Evolutionary conservation across 1,140 invertebrate species (phyloP).

Genomic region (Lanistes nyassanus): DNA sequence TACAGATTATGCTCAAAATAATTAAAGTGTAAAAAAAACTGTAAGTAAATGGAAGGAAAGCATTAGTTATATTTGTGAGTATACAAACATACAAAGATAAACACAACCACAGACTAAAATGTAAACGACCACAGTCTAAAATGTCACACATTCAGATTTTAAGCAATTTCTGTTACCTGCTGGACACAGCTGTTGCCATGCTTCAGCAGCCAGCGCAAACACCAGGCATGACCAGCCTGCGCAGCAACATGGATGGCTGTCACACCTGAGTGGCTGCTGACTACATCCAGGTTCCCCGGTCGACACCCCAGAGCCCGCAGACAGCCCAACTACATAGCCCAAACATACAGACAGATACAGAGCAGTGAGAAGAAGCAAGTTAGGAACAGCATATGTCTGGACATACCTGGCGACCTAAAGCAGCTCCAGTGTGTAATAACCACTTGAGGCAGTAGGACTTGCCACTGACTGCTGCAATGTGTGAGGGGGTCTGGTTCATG

Average conservation of each 20-base stretch:
- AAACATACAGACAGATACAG: constrained; percentile 21
- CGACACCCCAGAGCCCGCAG: constrained; percentile 47
- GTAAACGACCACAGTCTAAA: too few relatives aligned
- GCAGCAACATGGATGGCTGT: constrained; percentile 53
- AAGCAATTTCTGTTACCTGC: constrained; percentile 41
- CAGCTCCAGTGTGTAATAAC: constrained; percentile 53
- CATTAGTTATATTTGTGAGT: too few relatives aligned
- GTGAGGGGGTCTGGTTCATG: constrained; percentile 54
- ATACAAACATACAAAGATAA: too few relatives aligned
- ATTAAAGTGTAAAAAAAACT: too few relatives aligned
- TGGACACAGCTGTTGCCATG: constrained; percentile 38
- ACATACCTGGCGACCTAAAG: constrained; percentile 54
- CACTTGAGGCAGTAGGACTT: constrained; percentile 57
- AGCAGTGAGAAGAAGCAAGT: constrained; percentile 23
- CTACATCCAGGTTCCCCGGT: constrained; percentile 17
- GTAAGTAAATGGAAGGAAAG: too few relatives aligned
- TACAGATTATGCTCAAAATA: too few relatives aligned
- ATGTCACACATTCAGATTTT: not conserved
- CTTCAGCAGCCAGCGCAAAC: constrained; percentile 57
- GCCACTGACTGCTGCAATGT: constrained; percentile 53
- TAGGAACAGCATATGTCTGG: not conserved
- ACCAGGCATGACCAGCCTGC: constrained; percentile 52
- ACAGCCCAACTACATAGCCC: constrained; percentile 52
- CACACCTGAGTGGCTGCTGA: constrained; percentile 39
- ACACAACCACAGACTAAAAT: too few relatives aligned